These are phyloP conservation scores for Campoplex nolae DNA, from an alignment of 2,888 invertebrate genomes.

Conservation along the genomic window DNA sequence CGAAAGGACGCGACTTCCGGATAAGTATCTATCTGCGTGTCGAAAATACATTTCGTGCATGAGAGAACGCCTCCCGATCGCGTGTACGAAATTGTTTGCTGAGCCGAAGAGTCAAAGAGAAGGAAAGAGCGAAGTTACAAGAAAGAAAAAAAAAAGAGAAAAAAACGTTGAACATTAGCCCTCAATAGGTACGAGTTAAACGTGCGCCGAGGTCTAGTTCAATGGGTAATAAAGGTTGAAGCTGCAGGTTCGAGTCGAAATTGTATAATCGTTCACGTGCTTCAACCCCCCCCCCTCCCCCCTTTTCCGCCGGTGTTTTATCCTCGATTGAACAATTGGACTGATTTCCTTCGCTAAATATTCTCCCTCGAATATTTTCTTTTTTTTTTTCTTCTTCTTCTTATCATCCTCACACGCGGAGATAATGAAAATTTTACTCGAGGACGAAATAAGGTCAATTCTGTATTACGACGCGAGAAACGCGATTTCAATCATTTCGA, in stretches of 20 bases:
- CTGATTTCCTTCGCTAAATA: conserved; percentile 12
- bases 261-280: conserved; percentile 21
- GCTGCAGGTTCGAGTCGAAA: neutral
- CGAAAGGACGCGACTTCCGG: no score
- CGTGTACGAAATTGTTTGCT: conserved; percentile 62
- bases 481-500: neutral
- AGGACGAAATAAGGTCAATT: neutral
- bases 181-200: conserved; percentile 36
- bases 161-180: conserved; percentile 4
- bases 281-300: neutral
- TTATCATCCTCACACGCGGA: neutral
- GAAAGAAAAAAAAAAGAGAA: conserved; percentile 1
- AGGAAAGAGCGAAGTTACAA: neutral
- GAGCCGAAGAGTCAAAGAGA: neutral
- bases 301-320: no score
- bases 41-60: conserved; percentile 49
- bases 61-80: conserved; percentile 30
- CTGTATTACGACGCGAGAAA: neutral
- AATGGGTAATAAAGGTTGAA: conserved; percentile 48
- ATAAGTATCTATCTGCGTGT: conserved; percentile 45
- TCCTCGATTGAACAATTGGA: conserved; percentile 18
- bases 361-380: neutral
- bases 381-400: neutral
- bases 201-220: conserved; percentile 55
- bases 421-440: neutral